Base-by-base conservation (phyloP, 2,888 invertebrate genomes). In the Coenonympha arcania region DNA sequence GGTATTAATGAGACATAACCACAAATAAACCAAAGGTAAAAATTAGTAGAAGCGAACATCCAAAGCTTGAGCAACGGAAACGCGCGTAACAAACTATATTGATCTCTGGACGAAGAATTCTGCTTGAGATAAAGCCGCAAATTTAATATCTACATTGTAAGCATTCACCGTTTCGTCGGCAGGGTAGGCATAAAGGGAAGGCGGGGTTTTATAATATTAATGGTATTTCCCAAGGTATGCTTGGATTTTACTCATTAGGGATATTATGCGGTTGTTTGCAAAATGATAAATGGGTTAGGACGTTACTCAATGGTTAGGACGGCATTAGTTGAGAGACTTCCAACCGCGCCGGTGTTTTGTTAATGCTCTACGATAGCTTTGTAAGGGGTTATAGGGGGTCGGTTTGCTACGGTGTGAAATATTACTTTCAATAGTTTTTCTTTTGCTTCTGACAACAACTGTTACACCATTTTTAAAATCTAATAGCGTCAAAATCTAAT, bases 171-270 rank as follows among this genome's bases (percentile, higher is more conserved):
- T 62, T 16, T 62, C 55, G 54, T 58, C 55, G 48, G 48, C 41
- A 54, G 58, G 49, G 64, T 58, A 15, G 64, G 62, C 65, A 64
- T 61, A 63, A 67, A 70, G 69, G 71, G 72, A 66, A 63, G 65
- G 62, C 66, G 63, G 68, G 73, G 71, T 73, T 60, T 72, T 71
- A 75, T 73, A 74, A 79, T 81, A 82, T 82, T 83, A 81, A 84
- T 81, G 79, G 76, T 73, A 79, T 74, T 71, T 73, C 76, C 76
- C 69, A 76, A 82, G 79, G 81, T 81, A 83, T 79, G 82, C 79
- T 71, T 74, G 82, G 83, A 84, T 85, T 83, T 79, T 81, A 81
- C 83, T 82, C 83, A 85, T 85, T 85, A 83, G 76, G 76, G 81
- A 77, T 78, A 79, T 83, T 81, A 82, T 75, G 74, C 71, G 76